phyloP scores from a whole-genome alignment of 2,888 invertebrate genomes.

The Frankliniella intonsa region DNA sequence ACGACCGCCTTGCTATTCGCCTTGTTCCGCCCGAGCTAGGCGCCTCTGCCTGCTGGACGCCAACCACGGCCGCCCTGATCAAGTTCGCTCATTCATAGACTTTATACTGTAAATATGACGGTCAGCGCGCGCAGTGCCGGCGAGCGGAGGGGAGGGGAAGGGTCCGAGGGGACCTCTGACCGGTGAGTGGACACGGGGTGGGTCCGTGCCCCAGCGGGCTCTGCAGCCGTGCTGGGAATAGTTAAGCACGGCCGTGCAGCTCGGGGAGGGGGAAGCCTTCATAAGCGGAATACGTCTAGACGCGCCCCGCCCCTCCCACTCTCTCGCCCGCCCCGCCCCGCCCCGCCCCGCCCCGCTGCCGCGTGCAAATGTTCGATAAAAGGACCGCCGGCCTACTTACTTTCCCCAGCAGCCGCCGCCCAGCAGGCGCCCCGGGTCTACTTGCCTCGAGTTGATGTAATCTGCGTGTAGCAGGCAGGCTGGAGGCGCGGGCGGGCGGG shows the following conservation, averaged over 20 bases:
- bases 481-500: no score
- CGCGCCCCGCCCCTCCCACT: not conserved
- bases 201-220: not conserved
- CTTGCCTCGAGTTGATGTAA: no score
- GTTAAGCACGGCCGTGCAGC: no score
- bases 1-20: no score
- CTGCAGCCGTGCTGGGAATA: not conserved
- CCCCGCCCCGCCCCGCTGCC: not conserved
- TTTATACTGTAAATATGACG: no score
- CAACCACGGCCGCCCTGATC: no score
- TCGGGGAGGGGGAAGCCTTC: not conserved
- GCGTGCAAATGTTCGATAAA: slow-evolving; percentile 15
- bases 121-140: not conserved
- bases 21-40: no score
- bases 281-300: no score
- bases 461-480: no score
- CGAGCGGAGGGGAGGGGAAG: not conserved
- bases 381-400: not conserved
- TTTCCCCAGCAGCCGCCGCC: not conserved
- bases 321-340: not conserved
- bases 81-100: no score
- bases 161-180: not conserved
- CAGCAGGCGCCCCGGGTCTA: not conserved
- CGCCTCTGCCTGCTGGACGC: no score
- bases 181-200: not conserved